Evolutionary conservation across 2,797 vertebrate species (phyloP).

Genomic region (Onychomys arenicola): DNA sequence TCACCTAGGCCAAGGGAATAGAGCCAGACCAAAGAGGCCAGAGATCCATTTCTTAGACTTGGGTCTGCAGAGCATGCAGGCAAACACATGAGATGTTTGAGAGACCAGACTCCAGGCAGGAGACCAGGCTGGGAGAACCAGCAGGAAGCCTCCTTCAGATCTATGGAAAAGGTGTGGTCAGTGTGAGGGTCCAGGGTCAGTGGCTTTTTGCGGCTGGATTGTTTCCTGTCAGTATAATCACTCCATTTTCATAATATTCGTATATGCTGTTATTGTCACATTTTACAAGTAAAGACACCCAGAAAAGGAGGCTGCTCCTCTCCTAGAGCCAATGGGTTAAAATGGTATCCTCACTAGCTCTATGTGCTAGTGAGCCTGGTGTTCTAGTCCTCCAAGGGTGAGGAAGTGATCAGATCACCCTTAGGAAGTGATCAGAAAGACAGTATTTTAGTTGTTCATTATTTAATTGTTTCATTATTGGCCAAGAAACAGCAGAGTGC

Average conservation of each 20-base stretch:
- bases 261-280: neutral
- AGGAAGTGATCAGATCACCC: neutral
- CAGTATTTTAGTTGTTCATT: neutral
- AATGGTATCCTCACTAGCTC: too few relatives aligned
- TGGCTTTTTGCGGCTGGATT: neutral
- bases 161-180: neutral
- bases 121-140: neutral
- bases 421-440: neutral
- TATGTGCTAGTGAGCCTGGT: too few relatives aligned
- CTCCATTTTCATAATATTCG: neutral
- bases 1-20: neutral
- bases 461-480: neutral
- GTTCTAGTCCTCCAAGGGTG: neutral
- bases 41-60: neutral
- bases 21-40: neutral
- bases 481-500: neutral
- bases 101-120: neutral
- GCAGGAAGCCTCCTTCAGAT: neutral
- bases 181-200: neutral
- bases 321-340: neutral
- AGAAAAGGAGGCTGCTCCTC: neutral
- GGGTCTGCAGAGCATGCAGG: neutral
- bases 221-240: neutral
- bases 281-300: neutral
- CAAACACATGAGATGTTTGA: neutral